phyloP scores from a whole-genome alignment of 2,797 vertebrate genomes.

The Sebastes oblongus region DNA sequence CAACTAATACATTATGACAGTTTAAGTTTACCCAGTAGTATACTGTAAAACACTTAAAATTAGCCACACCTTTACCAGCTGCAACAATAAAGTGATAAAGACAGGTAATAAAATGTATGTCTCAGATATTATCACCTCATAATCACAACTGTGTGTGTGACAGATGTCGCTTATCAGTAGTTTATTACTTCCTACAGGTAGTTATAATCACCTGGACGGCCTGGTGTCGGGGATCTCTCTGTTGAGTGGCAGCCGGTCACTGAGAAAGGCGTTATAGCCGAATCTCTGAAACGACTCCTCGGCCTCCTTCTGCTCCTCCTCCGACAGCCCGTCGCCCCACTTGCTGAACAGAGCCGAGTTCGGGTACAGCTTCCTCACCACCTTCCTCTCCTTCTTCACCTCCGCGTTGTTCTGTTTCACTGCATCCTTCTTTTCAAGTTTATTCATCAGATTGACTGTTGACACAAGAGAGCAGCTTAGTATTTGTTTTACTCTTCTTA shows the following conservation, averaged over 20 bases:
- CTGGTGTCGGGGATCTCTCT: slow-evolving; percentile 87
- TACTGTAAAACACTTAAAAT: too few relatives aligned
- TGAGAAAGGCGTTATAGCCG: slow-evolving; percentile 94
- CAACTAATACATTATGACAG: too few relatives aligned
- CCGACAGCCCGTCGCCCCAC: slow-evolving; percentile 89
- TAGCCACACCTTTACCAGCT: too few relatives aligned
- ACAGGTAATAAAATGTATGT: too few relatives aligned
- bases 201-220: slow-evolving; percentile 50
- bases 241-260: slow-evolving; percentile 89
- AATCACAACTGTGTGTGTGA: too few relatives aligned
- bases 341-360: slow-evolving; percentile 86
- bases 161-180: neutral
- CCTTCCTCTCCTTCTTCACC: slow-evolving; percentile 33
- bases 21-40: too few relatives aligned
- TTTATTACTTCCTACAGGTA: neutral
- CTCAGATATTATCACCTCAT: too few relatives aligned
- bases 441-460: slow-evolving; percentile 56
- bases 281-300: slow-evolving; percentile 88
- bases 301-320: slow-evolving; percentile 86
- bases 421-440: slow-evolving; percentile 2
- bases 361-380: slow-evolving; percentile 82
- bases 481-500: neutral
- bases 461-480: neutral
- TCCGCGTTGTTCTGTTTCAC: neutral
- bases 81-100: too few relatives aligned